phyloP scores from a whole-genome alignment of 2,113 vertebrate species.

The Plestiodon gilberti region DNA sequence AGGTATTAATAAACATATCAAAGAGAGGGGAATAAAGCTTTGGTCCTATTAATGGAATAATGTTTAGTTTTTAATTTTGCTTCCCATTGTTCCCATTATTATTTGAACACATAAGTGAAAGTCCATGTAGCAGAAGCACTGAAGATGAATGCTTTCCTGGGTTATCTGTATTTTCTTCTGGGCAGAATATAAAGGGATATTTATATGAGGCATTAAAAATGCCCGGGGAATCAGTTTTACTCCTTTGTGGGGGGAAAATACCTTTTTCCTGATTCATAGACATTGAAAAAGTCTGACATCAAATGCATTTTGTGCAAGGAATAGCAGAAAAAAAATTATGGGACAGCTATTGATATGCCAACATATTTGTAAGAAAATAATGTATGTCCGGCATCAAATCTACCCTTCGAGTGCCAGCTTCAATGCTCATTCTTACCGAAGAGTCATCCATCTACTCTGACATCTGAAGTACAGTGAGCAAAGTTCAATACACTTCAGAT shows the following conservation, averaged over 20 bases:
- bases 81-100: neutral
- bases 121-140: neutral
- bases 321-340: neutral
- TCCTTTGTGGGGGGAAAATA: constrained; percentile 20
- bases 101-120: neutral
- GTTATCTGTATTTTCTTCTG: constrained; percentile 7
- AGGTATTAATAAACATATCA: neutral
- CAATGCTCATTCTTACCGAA: constrained; percentile 37
- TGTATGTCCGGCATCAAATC: constrained; percentile 15
- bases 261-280: constrained; percentile 21
- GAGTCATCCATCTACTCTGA: constrained; percentile 32
- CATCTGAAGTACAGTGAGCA: constrained; percentile 10
- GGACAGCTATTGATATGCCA: constrained; percentile 8
- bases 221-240: neutral
- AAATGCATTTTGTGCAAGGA: neutral
- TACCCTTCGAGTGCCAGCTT: constrained; percentile 1
- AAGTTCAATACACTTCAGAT: constrained; percentile 55
- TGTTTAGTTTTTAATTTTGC: neutral
- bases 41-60: neutral
- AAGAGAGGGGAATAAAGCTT: neutral
- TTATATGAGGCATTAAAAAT: constrained; percentile 23
- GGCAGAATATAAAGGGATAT: neutral
- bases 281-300: constrained; percentile 17
- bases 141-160: neutral
- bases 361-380: constrained; percentile 35